Evolutionary conservation across 2,797 vertebrate genomes (phyloP).

Genomic region (Melopsittacus undulatus): DNA sequence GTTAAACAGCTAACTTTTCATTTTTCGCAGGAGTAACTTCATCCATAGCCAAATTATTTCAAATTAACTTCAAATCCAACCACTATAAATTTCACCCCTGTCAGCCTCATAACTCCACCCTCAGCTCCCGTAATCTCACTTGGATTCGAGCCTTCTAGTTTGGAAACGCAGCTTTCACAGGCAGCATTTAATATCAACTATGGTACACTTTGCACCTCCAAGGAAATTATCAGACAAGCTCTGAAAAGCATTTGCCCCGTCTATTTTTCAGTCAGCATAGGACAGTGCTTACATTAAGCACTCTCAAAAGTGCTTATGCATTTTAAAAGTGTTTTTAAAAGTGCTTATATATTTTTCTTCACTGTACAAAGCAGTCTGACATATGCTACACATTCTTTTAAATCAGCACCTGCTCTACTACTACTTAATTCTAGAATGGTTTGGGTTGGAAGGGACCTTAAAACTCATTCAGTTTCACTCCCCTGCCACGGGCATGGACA

Average conservation of each 20-base stretch:
- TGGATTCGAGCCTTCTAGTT: accelerated
- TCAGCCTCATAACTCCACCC: neutral
- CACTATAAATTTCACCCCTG: neutral
- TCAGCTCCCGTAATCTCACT: neutral
- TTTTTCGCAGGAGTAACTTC: neutral
- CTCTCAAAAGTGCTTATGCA: neutral
- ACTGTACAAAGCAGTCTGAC: neutral
- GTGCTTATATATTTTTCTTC: neutral
- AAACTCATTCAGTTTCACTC: neutral
- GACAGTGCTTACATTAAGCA: neutral
- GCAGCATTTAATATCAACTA: neutral
- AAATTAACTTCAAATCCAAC: neutral
- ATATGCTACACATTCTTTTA: neutral
- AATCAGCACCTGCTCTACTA: neutral
- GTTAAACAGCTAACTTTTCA: neutral
- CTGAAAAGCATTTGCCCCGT: neutral
- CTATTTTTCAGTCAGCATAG: neutral
- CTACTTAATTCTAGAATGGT: neutral
- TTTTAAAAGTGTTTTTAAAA: neutral
- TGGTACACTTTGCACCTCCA: neutral
- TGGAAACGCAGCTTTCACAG: neutral
- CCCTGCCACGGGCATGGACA: neutral
- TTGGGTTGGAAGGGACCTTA: neutral
- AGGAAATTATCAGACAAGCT: neutral
- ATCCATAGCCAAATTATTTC: neutral